Conservation (phyloP, 2,888 invertebrate genomes). For the Resseliella maxima region DNA sequence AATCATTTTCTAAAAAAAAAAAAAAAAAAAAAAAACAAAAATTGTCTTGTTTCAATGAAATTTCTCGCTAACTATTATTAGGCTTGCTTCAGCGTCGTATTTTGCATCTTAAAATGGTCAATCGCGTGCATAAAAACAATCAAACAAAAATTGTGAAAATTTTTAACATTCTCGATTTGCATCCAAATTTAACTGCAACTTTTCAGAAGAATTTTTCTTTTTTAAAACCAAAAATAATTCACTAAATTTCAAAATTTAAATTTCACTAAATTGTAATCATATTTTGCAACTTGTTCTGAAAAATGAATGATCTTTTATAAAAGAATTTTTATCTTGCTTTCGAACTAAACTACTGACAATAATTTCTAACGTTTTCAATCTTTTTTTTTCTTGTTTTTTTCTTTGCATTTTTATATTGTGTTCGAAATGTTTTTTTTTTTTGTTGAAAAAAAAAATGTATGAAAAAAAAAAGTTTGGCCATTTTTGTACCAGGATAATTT, state of each 20-base stretch:
- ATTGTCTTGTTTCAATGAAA: not conserved
- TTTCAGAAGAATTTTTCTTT: not conserved
- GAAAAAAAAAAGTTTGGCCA: conserved; percentile 80
- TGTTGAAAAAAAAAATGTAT: too few species aligned
- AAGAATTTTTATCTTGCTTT: conserved; percentile 48
- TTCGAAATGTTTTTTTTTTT: conserved; percentile 44
- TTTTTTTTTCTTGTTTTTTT: conserved; percentile 63
- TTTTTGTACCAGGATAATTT: conserved; percentile 89
- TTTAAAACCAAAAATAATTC: conserved; percentile 56
- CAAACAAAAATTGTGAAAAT: not conserved
- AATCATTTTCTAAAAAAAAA: not conserved
- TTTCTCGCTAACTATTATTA: not conserved
- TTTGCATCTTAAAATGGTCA: not conserved
- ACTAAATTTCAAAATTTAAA: conserved; percentile 54
- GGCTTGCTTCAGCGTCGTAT: conserved; percentile 22
- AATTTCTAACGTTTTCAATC: conserved; percentile 58
- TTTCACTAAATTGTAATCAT: too few species aligned
- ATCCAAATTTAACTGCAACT: not conserved
- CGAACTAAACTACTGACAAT: conserved; percentile 56
- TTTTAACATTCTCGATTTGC: not conserved
- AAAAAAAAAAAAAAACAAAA: not conserved
- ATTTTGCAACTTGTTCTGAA: conserved; percentile 53
- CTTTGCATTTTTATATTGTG: conserved; percentile 42
- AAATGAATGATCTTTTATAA: too few species aligned
- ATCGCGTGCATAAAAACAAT: not conserved